Base-by-base conservation (phyloP, 2,797 vertebrate genomes). In the Xiphorhynchus erythropygius region DNA sequence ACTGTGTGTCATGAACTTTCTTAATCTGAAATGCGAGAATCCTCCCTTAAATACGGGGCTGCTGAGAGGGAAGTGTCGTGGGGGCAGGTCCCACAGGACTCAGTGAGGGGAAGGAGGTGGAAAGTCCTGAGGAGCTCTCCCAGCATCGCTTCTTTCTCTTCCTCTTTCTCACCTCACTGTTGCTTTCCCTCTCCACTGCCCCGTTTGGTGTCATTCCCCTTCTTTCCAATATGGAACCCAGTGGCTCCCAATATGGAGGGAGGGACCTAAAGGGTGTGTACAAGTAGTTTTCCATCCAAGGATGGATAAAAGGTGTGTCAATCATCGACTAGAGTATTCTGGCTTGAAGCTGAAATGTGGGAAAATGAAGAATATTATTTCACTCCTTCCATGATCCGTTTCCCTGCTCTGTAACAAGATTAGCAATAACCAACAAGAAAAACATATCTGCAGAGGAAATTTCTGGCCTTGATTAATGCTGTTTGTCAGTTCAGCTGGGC, bases 11-110 rank as follows among this genome's bases (percentile, higher is more conserved):
- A 83, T 65, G 95, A 96, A 95, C 90, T 90, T 91, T 87, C 95
- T 85, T 92, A 89, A 56, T 65, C 78, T 89, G 95, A 96, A 95
- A 96, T 10, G 87, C 23, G 91, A 95, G 96, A 94, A 95, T 96
- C 89, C 87, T 76, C 80, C 77, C 70, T 67, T 90, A 94, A 94
- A 77, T 56, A 79, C 0, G 4, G 52, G 60, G 80, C 56, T 89
- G 92, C 94, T 84, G 93, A 94, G 95, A 90, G 84, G 70, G 67
- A 95, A 86, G 77, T 74, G 92, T 60, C 3, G 0, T 15, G 39
- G 74, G 95, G 96, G 90, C 96, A 96, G 74, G 42, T 95, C 95
- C 94, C 88, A 0, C 41, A 74, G 95, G 95, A 91, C 74, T 13
- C 33, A 5, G 67, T 0, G 2, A 82, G 67, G 85, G 85, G 55